Conservation (phyloP, 2,113 vertebrate species). For the Tretioscincus oriximinensis region DNA sequence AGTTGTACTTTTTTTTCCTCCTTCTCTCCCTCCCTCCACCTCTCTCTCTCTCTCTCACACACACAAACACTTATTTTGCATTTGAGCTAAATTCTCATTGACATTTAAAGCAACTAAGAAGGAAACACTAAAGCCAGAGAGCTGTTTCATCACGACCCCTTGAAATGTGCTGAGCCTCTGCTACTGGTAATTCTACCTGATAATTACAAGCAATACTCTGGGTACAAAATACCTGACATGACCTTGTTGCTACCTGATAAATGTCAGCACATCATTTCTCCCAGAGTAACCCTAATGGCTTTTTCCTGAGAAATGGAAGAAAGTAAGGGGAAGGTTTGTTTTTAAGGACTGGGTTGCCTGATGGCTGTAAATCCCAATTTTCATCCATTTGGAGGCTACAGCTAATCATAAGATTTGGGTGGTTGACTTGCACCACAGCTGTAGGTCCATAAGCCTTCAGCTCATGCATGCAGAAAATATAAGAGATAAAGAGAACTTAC, state of each 20-base stretch:
- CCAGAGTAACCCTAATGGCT: slow-evolving; percentile 34
- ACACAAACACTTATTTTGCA: neutral
- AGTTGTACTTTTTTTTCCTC: neutral
- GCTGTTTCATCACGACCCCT: slow-evolving; percentile 50
- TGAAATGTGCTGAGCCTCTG: slow-evolving; percentile 54
- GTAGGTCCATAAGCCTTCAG: neutral
- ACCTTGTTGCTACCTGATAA: slow-evolving; percentile 71
- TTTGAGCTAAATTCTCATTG: slow-evolving; percentile 27
- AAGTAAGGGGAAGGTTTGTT: slow-evolving; percentile 19
- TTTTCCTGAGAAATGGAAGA: slow-evolving; percentile 43
- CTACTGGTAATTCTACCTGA: slow-evolving; percentile 69
- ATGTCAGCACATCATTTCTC: slow-evolving; percentile 68
- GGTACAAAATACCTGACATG: slow-evolving; percentile 60
- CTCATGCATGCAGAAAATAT: neutral
- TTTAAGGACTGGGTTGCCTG: neutral
- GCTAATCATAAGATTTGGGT: neutral
- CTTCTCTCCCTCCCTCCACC: neutral
- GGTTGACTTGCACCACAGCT: neutral
- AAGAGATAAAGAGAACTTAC: too few species aligned
- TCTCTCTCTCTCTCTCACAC: neutral
- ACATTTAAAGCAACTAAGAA: slow-evolving; percentile 37
- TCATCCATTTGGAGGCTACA: neutral
- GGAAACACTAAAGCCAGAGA: slow-evolving; percentile 36
- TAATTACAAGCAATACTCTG: slow-evolving; percentile 70
- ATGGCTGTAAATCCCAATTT: neutral